A percentile compares a stretch with the other conserved stretches of the same genome.
phyloP scores from a whole-genome alignment of 2,113 vertebrate species.

The Vimba vimba region DNA sequence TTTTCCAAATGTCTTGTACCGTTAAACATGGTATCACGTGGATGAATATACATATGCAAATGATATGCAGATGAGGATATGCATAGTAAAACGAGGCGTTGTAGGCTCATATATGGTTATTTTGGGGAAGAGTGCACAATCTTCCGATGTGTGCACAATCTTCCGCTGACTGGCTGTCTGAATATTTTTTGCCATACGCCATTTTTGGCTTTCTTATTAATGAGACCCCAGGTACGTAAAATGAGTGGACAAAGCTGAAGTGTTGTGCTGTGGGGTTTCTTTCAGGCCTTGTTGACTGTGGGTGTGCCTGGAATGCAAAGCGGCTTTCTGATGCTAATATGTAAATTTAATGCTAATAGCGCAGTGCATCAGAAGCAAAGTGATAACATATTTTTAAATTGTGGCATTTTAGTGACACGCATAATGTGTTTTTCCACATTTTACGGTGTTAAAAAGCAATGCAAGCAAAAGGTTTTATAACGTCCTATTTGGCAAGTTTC shows the following conservation, averaged over 20 bases:
- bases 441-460: not conserved
- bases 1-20: no score
- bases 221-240: not conserved
- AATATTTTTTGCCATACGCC: no score
- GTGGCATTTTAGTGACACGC: not conserved
- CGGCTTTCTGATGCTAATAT: not conserved
- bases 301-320: conserved; percentile 20
- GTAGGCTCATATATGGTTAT: no score
- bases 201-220: no score
- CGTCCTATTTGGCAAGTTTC: no score
- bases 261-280: not conserved
- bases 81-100: no score
- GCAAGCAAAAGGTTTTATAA: not conserved
- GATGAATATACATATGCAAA: no score
- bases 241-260: not conserved
- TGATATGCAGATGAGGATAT: no score
- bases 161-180: no score
- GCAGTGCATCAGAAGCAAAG: not conserved
- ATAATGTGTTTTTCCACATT: not conserved
- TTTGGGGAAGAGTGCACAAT: no score
- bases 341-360: not conserved
- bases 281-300: not conserved
- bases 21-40: no score
- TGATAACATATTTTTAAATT: not conserved
- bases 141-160: no score